Percentiles rank a stretch among this genome's conserved stretches.
These are phyloP conservation scores for Amiota mariae DNA, from an alignment of 2,888 invertebrate species.

Conservation along the genomic window DNA sequence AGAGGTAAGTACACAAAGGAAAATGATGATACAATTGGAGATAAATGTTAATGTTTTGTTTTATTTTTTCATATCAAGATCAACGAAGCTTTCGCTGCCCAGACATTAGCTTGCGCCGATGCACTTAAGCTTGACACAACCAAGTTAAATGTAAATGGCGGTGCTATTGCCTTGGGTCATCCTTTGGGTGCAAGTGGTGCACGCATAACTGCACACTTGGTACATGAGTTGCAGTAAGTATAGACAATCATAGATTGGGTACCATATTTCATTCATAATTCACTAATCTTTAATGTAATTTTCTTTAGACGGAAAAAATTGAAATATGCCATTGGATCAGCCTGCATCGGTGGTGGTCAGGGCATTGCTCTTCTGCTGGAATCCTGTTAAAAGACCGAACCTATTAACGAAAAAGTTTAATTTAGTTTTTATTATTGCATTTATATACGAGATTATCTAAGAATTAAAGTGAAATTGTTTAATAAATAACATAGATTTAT, in stretches of 20 bases:
- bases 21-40: conserved; percentile 77
- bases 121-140: conserved; percentile 89
- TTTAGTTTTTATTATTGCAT: conserved; percentile 39
- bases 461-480: conserved; percentile 2
- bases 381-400: conserved; percentile 66
- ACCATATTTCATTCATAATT: not conserved
- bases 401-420: not conserved
- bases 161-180: conserved; percentile 97
- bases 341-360: conserved; percentile 99
- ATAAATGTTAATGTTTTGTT: not conserved
- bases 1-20: conserved; percentile 78
- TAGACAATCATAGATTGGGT: conserved; percentile 10
- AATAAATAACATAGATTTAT: not conserved
- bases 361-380: conserved; percentile 96
- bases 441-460: conserved; percentile 40
- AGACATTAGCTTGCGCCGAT: conserved; percentile 92
- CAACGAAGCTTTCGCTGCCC: conserved; percentile 98
- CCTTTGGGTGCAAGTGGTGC: conserved; percentile 96
- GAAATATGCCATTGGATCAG: conserved; percentile 93
- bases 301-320: conserved; percentile 82
- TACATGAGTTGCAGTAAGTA: conserved; percentile 89
- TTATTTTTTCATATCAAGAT: conserved; percentile 77
- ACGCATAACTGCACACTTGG: conserved; percentile 91
- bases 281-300: conserved; percentile 1
- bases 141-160: conserved; percentile 95